Percentiles rank a stretch among this genome's conserved stretches.
phyloP scores from a whole-genome alignment of 2,797 vertebrate species.

The Karalla daura region DNA sequence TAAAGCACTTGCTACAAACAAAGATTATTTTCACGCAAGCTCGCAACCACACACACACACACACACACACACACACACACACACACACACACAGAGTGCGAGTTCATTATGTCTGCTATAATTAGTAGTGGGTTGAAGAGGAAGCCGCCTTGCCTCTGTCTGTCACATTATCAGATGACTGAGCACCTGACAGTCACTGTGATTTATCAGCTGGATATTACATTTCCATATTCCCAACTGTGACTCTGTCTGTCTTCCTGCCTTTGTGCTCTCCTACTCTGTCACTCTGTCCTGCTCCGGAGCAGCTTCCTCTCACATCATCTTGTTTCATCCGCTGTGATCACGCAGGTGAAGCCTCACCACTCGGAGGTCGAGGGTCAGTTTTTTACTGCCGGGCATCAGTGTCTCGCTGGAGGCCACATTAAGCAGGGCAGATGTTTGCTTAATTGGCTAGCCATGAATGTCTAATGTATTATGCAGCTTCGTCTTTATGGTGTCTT shows the following conservation, averaged over 20 bases:
- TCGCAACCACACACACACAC: slow-evolving; percentile 4
- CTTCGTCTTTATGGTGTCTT: background rate
- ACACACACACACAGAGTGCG: slow-evolving; percentile 8
- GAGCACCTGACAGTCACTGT: slow-evolving; percentile 72
- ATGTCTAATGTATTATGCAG: background rate
- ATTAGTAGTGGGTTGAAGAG: slow-evolving; percentile 62
- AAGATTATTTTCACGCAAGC: slow-evolving; percentile 2
- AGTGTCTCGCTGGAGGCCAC: background rate
- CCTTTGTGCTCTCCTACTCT: background rate
- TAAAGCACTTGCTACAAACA: slow-evolving; percentile 20
- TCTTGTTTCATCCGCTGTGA: background rate
- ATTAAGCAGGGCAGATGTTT: background rate
- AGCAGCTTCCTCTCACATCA: background rate
- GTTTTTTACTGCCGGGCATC: background rate
- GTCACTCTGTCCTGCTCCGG: background rate
- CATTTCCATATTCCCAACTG: slow-evolving; percentile 69
- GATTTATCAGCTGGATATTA: slow-evolving; percentile 76
- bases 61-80: slow-evolving; percentile 8
- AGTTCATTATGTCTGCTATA: slow-evolving; percentile 63
- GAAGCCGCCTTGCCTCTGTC: slow-evolving; percentile 53
- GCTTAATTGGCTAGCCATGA: too few species aligned
- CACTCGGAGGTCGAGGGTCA: slow-evolving; percentile 23
- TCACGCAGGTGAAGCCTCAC: background rate
- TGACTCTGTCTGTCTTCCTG: slow-evolving; percentile 10
- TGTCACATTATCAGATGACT: slow-evolving; percentile 69